Evolutionary conservation across 2,797 vertebrate genomes (phyloP), one percentile per base, ranked within the genome.

Genomic region (Percopsis omiscomaycus): DNA sequence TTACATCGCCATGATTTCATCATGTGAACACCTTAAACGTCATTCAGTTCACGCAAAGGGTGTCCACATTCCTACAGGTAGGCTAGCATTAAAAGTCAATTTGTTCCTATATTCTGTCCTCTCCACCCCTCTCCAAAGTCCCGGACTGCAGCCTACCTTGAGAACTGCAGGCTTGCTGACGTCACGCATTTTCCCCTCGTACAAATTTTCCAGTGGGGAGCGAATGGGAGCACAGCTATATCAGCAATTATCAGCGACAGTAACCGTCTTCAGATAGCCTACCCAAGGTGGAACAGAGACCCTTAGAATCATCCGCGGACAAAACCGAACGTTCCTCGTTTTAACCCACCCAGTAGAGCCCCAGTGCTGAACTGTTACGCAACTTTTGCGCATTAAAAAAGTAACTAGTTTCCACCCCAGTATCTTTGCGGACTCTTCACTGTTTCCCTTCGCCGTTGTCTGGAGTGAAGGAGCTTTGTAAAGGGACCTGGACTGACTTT

Each of bases 191-290:
- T 78, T 47, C 80, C 55, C 64, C 76, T 80, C 74, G 58, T 90
- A 92, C 92, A 89, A 88, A 88, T 82, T 69, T 86, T 83, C 82
- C 83, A 76, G 88, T 86, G 73, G 84, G 74, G 68, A 82, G 84
- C 79, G 80, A 81, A 71, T 73, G 79, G 76, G 82, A 81, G 79
- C 84, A 80, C 86, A 82, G 77, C 88, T 86, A 70, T 88, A 90
- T 90, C 89, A 86, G 88, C 81, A 73, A 83, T 90, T 86, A 91
- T 92, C 89, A 83, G 81, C 71, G 71, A 68, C 83, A 71, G 76
- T 71, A 61, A 55, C 75, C 69, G 74, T 80, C 80, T 85, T 14
- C 72, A 69, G 81, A 86, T 85, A 22, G 22, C 22, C 22, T 22
- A 81, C 11, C 69, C 47, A 2, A 44, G 4, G 68, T 67, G 66